phyloP scores from a whole-genome alignment of 2,113 vertebrate species.

The Coreoperca whiteheadi region DNA sequence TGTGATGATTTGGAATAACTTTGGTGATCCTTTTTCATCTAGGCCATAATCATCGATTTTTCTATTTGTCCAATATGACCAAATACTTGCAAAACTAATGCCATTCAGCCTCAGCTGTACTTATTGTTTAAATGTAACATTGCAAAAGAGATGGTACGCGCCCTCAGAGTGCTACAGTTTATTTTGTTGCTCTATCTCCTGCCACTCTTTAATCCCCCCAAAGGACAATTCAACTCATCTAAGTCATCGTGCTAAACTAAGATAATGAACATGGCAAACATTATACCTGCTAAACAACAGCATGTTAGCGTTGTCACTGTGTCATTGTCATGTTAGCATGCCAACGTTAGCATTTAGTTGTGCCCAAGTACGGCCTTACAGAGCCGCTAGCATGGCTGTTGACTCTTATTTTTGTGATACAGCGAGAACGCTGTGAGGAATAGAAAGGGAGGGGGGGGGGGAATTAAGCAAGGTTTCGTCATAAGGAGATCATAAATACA shows the following conservation, averaged over 20 bases:
- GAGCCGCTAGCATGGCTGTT: background rate
- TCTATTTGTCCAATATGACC: no score
- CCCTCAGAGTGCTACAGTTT: background rate
- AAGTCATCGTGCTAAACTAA: no score
- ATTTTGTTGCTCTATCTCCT: background rate
- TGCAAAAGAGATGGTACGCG: conserved; percentile 89
- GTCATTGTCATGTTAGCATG: background rate
- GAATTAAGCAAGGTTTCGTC: background rate
- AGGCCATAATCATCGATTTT: no score
- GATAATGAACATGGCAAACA: no score
- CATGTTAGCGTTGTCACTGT: no score
- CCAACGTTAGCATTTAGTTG: background rate
- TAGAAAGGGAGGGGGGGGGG: background rate
- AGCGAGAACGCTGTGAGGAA: background rate
- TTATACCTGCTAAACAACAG: background rate
- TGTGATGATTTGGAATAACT: no score
- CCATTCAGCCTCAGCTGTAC: no score
- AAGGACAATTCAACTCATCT: background rate
- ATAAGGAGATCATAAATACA: background rate
- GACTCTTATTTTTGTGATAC: background rate
- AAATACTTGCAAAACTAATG: no score
- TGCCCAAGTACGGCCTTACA: background rate
- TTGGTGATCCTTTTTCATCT: no score
- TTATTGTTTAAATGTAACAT: no score
- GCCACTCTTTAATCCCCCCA: background rate